Evolutionary conservation across 2,113 vertebrate genomes (phyloP), one percentile per base, ranked within the genome.

Genomic region (Corvus cornix): DNA sequence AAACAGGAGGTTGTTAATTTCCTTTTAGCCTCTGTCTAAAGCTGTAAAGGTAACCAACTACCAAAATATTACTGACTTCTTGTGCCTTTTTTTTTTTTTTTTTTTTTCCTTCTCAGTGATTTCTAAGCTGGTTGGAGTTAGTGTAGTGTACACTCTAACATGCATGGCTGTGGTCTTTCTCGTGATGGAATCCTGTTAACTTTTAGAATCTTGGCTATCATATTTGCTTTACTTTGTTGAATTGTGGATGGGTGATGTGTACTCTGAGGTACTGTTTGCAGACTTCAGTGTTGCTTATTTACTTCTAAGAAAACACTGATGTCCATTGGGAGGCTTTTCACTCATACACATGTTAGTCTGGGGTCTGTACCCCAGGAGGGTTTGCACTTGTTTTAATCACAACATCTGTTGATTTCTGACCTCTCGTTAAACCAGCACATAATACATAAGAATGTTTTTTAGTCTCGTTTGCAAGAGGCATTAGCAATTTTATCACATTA

Each of bases 341-440:
- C 35, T 63, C 76, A 20, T 24, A 7, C 31, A 13, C 0, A 0
- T 0, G 0, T 11, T 70, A 23, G 39, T 52, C 43, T 84, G 62
- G 23, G 12, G 48, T 63, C 68, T 26, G 28, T 52, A 63, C 24
- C 19, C 13, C 8, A 30, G 37, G 46, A 16, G 39, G 11, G 6
- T 64, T 55, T 91, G 44, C 27, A 8, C 16, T 77, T 84, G 7
- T 68, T 93, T 52, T 87, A 52, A 12, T 81, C 23, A 10, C 49
- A 66, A 10, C 10, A 39, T 51, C 20, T 52, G 24, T 86, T 68
- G 21, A 21, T 92, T 87, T 87, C 37, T 18, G 20, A 79, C 11
- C 35, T 80, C 62, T 51, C 55, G 23, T 69, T 84, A 77, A 89
- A 77, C 62, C 15, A 69, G 22, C 17, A 49, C 3, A 1, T 26